phyloP scores from a whole-genome alignment of 2,113 vertebrate species.

The Tilapia sparmanii region DNA sequence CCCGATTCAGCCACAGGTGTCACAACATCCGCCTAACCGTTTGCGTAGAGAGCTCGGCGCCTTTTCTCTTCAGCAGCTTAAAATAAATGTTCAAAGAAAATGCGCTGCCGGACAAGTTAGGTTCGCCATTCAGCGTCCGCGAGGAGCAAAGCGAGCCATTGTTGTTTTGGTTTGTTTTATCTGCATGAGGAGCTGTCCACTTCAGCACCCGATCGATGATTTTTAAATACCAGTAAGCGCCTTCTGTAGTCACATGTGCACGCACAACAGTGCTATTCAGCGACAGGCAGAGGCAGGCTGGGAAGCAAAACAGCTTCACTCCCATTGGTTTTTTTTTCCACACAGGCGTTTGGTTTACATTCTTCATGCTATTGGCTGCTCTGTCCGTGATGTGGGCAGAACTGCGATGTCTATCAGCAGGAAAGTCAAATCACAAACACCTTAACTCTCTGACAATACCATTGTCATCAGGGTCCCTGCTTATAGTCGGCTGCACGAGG shows the following conservation, averaged over 20 bases:
- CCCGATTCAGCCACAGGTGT: slow-evolving; percentile 60
- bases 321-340: slow-evolving; percentile 45
- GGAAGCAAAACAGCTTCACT: not conserved
- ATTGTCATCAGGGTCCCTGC: not conserved
- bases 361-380: slow-evolving; percentile 33
- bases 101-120: not conserved
- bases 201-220: slow-evolving; percentile 33
- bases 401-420: not conserved
- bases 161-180: not conserved
- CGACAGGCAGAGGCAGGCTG: not conserved
- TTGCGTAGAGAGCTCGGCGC: not conserved
- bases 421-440: slow-evolving; percentile 11
- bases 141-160: not conserved
- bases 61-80: not conserved
- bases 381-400: not conserved
- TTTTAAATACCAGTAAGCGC: slow-evolving; percentile 67
- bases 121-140: not conserved
- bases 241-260: slow-evolving; percentile 57
- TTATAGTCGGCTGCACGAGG: not conserved
- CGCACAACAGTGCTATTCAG: slow-evolving; percentile 41
- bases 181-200: slow-evolving; percentile 42
- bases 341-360: not conserved
- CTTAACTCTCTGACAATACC: not conserved
- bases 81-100: not conserved
- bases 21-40: not conserved